These are phyloP conservation scores for Tetragonisca angustula DNA, from an alignment of 2,888 invertebrate genomes.

Conservation along the genomic window DNA sequence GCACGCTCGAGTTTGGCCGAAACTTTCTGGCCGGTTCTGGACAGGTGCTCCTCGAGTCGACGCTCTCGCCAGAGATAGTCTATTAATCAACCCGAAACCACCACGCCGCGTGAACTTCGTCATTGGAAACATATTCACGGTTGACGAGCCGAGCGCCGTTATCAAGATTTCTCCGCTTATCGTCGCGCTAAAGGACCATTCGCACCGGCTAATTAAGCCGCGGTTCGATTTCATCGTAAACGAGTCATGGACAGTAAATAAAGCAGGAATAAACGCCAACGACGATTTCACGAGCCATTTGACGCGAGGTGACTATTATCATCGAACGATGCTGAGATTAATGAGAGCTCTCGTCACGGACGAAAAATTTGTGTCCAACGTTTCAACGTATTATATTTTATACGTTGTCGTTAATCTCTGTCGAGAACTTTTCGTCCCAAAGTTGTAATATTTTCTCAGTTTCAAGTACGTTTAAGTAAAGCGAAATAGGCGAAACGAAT, in stretches of 20 bases:
- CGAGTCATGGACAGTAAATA: slow-evolving; percentile 1
- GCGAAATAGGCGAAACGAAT: too few relatives aligned
- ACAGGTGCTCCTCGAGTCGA: slow-evolving; percentile 78
- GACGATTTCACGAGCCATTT: slow-evolving; percentile 39
- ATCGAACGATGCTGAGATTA: slow-evolving; percentile 28
- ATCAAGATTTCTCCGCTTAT: slow-evolving; percentile 46
- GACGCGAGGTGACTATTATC: background rate
- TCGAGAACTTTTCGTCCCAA: too few relatives aligned
- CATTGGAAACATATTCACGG: slow-evolving; percentile 73
- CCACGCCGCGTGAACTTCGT: slow-evolving; percentile 77
- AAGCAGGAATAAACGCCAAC: slow-evolving; percentile 14
- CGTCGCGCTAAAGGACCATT: slow-evolving; percentile 31
- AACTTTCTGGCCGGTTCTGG: slow-evolving; percentile 44
- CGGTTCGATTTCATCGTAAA: slow-evolving; percentile 10
- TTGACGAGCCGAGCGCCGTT: slow-evolving; percentile 69
- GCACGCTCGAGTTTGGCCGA: background rate
- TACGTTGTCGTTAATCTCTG: background rate
- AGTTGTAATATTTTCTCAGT: too few relatives aligned
- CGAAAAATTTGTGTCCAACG: slow-evolving; percentile 8
- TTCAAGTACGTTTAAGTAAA: too few relatives aligned
- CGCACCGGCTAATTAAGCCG: slow-evolving; percentile 27
- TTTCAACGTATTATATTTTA: slow-evolving; percentile 26
- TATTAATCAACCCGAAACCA: slow-evolving; percentile 77
- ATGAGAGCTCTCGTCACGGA: background rate
- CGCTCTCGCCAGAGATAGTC: slow-evolving; percentile 72